Evolutionary conservation across 1,140 invertebrate genomes (phyloP).

Genomic region (Vanessa tameamea): DNA sequence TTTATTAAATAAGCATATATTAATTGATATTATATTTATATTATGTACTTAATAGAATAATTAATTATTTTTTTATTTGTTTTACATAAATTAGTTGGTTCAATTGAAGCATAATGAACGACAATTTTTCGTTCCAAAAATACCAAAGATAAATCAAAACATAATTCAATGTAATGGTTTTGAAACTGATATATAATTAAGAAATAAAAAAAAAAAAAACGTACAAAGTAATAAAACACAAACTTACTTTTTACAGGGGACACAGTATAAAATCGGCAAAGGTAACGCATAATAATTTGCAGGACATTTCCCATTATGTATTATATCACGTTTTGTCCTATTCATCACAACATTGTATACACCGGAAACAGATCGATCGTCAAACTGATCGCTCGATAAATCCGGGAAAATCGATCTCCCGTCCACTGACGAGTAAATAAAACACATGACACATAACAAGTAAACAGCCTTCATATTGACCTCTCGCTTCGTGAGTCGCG

Average conservation of each 20-base stretch:
- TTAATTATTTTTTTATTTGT: no score
- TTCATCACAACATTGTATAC: neutral
- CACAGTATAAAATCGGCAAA: neutral
- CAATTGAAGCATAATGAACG: no score
- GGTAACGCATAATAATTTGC: neutral
- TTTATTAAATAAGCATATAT: no score
- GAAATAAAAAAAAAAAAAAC: neutral
- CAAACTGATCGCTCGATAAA: neutral
- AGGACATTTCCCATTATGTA: neutral
- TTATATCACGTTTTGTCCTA: neutral
- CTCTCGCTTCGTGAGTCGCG: neutral
- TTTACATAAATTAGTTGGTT: no score
- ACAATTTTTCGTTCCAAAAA: no score
- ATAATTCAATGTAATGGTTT: no score
- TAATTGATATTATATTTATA: no score
- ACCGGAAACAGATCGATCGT: neutral
- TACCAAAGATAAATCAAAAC: no score
- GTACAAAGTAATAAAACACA: neutral
- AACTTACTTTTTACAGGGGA: neutral
- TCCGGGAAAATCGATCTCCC: neutral
- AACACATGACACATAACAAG: neutral
- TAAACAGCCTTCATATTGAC: conserved; percentile 4
- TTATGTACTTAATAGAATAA: no score
- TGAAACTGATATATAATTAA: no score
- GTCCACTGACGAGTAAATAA: neutral